phyloP scores from a whole-genome alignment of 1,140 invertebrate genomes.

The Drosophila willistoni region DNA sequence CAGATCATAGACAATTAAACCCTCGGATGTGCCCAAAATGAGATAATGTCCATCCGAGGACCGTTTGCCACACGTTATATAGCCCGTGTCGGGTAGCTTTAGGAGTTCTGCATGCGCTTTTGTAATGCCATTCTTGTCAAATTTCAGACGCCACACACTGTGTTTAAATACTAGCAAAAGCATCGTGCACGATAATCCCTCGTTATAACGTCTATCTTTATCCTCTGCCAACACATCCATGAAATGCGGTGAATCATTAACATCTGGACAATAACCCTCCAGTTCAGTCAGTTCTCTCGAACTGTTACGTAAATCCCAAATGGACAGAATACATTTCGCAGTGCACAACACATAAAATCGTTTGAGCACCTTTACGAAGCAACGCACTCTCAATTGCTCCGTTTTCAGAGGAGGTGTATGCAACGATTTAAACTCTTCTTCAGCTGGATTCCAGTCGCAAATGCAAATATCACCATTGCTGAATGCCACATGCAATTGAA shows the following conservation, averaged over 20 bases:
- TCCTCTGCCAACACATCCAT: constrained; percentile 39
- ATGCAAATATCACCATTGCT: constrained; percentile 57
- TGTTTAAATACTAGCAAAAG: constrained; percentile 56
- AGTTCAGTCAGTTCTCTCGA: constrained; percentile 18
- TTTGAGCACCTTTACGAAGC: constrained; percentile 40
- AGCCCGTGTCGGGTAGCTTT: constrained; percentile 24
- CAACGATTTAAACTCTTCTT: constrained; percentile 44
- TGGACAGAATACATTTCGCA: constrained; percentile 22
- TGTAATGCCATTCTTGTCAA: constrained; percentile 4
- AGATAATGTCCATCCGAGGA: constrained; percentile 62
- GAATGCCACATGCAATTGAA: constrained; percentile 61
- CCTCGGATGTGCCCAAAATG: constrained; percentile 64
- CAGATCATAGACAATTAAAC: constrained; percentile 69
- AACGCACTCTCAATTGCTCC: constrained; percentile 19
- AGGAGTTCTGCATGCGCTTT: constrained; percentile 24
- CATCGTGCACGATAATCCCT: constrained; percentile 23
- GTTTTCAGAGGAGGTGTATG: constrained; percentile 37
- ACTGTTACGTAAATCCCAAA: constrained; percentile 50
- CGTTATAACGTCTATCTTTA: constrained; percentile 13
- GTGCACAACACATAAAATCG: constrained; percentile 59
- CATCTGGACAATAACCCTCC: constrained; percentile 10
- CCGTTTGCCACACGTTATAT: constrained; percentile 64
- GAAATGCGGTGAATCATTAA: constrained; percentile 22
- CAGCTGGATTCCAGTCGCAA: constrained; percentile 43
- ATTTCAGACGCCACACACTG: constrained; percentile 42